Evolutionary conservation across 2,113 vertebrate genomes (phyloP).

Genomic region (Pygoscelis adeliae): DNA sequence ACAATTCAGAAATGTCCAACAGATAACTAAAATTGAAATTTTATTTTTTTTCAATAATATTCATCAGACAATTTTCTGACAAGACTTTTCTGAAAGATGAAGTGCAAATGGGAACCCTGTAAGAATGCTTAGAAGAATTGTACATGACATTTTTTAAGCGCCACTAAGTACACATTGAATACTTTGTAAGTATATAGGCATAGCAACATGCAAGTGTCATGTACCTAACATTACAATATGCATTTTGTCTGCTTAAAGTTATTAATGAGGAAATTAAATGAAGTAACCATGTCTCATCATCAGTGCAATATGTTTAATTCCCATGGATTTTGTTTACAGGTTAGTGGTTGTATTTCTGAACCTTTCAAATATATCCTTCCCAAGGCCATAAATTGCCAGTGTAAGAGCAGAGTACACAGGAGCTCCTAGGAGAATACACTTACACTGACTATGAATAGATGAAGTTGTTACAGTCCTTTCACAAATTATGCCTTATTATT

Average conservation of each 20-base stretch:
- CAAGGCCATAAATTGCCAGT: slow-evolving; percentile 34
- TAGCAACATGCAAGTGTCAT: slow-evolving; percentile 85
- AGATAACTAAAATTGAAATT: slow-evolving; percentile 82
- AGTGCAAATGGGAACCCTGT: slow-evolving; percentile 82
- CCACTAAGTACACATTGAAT: slow-evolving; percentile 85
- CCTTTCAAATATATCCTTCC: slow-evolving; percentile 48
- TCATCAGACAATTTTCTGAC: slow-evolving; percentile 80
- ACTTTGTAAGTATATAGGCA: slow-evolving; percentile 86
- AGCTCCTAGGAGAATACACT: background rate
- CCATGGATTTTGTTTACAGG: background rate
- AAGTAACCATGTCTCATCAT: slow-evolving; percentile 49
- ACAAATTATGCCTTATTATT: slow-evolving; percentile 7
- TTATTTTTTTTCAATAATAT: slow-evolving; percentile 80
- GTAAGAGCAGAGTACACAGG: background rate
- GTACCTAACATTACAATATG: slow-evolving; percentile 85
- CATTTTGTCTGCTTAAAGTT: slow-evolving; percentile 77
- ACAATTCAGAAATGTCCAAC: slow-evolving; percentile 81
- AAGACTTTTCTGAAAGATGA: slow-evolving; percentile 81
- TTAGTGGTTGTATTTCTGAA: slow-evolving; percentile 15
- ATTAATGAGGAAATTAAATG: slow-evolving; percentile 50
- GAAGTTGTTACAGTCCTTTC: background rate
- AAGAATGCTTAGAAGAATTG: slow-evolving; percentile 79
- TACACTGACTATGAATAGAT: background rate
- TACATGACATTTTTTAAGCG: slow-evolving; percentile 82
- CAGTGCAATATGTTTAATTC: slow-evolving; percentile 73